These are phyloP conservation scores for Meliscaeva auricollis DNA, from an alignment of 2,888 invertebrate genomes.

Conservation along the genomic window DNA sequence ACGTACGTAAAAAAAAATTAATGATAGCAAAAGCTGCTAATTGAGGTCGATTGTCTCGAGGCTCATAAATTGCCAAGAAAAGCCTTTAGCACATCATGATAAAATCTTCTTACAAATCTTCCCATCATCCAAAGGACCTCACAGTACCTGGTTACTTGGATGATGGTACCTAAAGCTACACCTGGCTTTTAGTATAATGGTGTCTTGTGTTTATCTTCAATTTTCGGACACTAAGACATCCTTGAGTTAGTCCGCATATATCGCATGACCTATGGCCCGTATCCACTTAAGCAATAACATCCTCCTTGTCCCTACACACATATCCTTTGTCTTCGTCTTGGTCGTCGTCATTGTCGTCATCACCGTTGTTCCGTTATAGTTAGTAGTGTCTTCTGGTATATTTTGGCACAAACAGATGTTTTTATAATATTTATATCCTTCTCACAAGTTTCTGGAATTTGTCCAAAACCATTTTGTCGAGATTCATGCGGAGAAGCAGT, in stretches of 20 bases:
- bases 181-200: constrained; percentile 48
- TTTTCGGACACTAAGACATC: constrained; percentile 66
- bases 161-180: constrained; percentile 14
- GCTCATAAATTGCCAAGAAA: constrained; percentile 55
- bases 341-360: not conserved
- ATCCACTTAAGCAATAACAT: constrained; percentile 63
- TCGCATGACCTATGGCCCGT: constrained; percentile 67
- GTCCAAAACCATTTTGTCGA: constrained; percentile 70
- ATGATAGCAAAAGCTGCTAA: constrained; percentile 37
- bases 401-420: constrained; percentile 65
- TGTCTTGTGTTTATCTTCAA: constrained; percentile 42
- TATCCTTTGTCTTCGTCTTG: not conserved
- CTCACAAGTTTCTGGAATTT: constrained; percentile 75
- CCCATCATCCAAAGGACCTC: not conserved
- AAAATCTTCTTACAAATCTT: constrained; percentile 62
- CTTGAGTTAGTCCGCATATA: constrained; percentile 42
- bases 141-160: not conserved
- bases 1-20: constrained; percentile 12
- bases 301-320: not conserved
- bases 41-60: constrained; percentile 42
- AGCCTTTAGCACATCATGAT: constrained; percentile 40
- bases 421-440: constrained; percentile 70
- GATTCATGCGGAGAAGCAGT: constrained; percentile 38
- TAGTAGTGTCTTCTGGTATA: not conserved
- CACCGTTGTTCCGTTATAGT: not conserved